A percentile compares a stretch with the other conserved stretches of the same genome.
These are phyloP conservation scores for Standfussiana lucernea DNA, from an alignment of 2,888 invertebrate genomes.

Conservation along the genomic window DNA sequence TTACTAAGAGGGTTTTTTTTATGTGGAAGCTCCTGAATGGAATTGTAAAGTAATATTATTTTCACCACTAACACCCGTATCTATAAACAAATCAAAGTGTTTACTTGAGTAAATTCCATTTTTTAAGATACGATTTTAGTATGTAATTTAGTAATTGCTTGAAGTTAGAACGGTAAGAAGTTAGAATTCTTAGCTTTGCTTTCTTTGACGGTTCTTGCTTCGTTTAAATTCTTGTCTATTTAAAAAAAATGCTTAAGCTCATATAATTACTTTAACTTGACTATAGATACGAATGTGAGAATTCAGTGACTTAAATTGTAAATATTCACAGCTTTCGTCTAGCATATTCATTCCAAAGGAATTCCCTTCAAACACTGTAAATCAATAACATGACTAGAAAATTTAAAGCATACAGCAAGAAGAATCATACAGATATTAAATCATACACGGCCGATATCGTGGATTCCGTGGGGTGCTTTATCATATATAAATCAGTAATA, in stretches of 20 bases:
- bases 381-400: slow-evolving; percentile 31
- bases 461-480: slow-evolving; percentile 82
- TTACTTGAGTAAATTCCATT: too few species aligned
- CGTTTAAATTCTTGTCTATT: too few species aligned
- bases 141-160: too few species aligned
- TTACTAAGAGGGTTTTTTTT: background rate
- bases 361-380: slow-evolving; percentile 9
- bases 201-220: too few species aligned
- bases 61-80: too few species aligned
- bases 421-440: slow-evolving; percentile 70
- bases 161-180: too few species aligned
- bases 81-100: too few species aligned
- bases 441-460: slow-evolving; percentile 80
- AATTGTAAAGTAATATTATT: background rate
- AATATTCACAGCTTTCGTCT: background rate
- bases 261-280: too few species aligned
- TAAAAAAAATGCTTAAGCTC: too few species aligned
- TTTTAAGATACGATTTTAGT: too few species aligned
- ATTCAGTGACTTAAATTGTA: background rate
- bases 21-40: background rate
- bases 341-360: background rate
- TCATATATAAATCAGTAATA: slow-evolving; percentile 88
- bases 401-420: slow-evolving; percentile 38
- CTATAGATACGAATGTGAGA: too few species aligned
- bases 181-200: too few species aligned